phyloP scores from a whole-genome alignment of 2,797 vertebrate species.

The Staurois parvus region DNA sequence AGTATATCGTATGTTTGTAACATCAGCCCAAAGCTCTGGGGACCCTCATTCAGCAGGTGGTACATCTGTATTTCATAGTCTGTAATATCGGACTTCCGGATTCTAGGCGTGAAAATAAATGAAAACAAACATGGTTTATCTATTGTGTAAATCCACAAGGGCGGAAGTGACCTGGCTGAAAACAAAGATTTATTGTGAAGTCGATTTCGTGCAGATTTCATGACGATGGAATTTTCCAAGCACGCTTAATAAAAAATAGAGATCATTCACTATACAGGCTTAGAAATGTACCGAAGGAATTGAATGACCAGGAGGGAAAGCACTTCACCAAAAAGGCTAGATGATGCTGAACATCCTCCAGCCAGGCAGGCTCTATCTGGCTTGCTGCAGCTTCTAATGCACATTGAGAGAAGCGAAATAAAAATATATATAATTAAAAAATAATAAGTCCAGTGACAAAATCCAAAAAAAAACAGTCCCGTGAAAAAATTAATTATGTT shows the following conservation, averaged over 20 bases:
- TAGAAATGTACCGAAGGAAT: not conserved
- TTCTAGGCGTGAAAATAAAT: conserved; percentile 15
- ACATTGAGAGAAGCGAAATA: too few relatives aligned
- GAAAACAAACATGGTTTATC: conserved; percentile 21
- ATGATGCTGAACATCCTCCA: too few relatives aligned
- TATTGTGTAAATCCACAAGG: conserved; percentile 27
- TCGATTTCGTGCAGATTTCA: not conserved
- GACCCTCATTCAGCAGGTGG: conserved; percentile 2
- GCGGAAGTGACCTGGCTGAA: not conserved
- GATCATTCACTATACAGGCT: not conserved
- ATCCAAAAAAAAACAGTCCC: too few relatives aligned
- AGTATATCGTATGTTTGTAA: not conserved
- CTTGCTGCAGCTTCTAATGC: too few relatives aligned
- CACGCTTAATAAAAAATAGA: not conserved
- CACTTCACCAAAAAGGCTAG: too few relatives aligned
- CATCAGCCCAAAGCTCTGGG: not conserved
- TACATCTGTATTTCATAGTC: conserved; percentile 37
- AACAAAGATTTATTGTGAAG: conserved; percentile 25
- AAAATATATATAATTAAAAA: too few relatives aligned
- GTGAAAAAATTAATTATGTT: too few relatives aligned
- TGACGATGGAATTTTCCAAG: not conserved
- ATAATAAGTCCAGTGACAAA: too few relatives aligned
- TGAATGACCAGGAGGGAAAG: too few relatives aligned
- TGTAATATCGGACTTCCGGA: not conserved
- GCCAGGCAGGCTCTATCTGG: too few relatives aligned